phyloP scores from a whole-genome alignment of 2,888 invertebrate species.

The Hyppa rectilinea region DNA sequence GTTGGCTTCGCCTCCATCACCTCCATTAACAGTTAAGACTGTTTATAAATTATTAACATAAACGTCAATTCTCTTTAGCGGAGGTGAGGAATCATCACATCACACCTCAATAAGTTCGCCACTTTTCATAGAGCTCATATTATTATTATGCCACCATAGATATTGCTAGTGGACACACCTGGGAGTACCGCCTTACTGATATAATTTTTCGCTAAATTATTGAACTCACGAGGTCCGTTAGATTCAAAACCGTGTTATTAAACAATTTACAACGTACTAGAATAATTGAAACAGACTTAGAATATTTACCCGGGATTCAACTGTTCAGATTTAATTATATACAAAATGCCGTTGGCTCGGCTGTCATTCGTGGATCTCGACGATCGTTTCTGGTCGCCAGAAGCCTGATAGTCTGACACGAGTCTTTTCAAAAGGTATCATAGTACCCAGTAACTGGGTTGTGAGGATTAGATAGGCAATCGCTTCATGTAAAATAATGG shows the following conservation, averaged over 20 bases:
- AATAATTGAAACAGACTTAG: background rate
- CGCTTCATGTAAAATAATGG: background rate
- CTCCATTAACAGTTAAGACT: background rate
- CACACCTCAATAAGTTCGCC: background rate
- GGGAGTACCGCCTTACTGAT: no score
- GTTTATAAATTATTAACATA: background rate
- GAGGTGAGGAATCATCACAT: background rate
- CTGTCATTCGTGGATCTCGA: background rate
- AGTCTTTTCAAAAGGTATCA: no score
- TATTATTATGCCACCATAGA: background rate
- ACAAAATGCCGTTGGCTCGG: no score
- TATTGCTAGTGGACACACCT: background rate
- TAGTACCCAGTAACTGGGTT: no score
- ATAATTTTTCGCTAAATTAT: background rate
- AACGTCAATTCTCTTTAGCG: background rate
- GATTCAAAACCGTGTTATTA: background rate
- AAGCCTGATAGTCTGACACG: no score
- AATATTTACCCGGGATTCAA: background rate
- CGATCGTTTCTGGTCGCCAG: background rate
- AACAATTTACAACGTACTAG: no score
- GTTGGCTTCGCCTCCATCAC: background rate
- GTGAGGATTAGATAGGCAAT: background rate
- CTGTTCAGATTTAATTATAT: slow-evolving; percentile 27
- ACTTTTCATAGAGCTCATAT: background rate
- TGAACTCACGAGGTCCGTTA: no score